Evolutionary conservation across 1,140 invertebrate species (phyloP), one percentile per base, ranked within the genome.

Genomic region (Gonatopus flavifemur): DNA sequence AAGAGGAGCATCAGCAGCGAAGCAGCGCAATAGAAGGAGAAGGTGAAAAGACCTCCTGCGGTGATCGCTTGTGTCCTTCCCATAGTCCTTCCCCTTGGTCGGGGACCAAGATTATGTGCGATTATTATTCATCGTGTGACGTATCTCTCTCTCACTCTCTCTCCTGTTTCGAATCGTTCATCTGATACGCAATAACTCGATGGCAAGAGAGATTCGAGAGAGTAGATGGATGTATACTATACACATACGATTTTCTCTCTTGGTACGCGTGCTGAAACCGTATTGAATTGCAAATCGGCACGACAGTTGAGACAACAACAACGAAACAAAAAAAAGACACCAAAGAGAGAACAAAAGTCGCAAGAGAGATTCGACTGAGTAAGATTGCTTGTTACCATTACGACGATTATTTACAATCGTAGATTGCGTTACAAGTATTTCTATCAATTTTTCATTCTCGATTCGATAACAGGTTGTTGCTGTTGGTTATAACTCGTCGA

Each of bases 91-190:
- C 52, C 37, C 33, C 31, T 19, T 19, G 28, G 41, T 30, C 31
- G 13, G 40, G 39, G 12, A 32, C 28, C 33, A 33, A 33, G 44
- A 35, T 55, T 61, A 71, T 62, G 54, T 54, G 62, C 61, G 68
- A 76, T 74, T 76, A 76, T 76, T 76, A 74, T 76, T 76, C 73
- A 76, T 74, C 71, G 73, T 74, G 59, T 57, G 59, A 55, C 52
- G 10, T 68, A 60, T 61, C 57, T 49, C 52, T 57, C 57, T 37
- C 39, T 63, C 59, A 32, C 55, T 58, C 46, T 40, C 20, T 18
- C 28, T 31, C 32, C 28, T 4, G 36, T 40, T 42, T 46, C 30
- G 24, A 9, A 44, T 6, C 6, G 21, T 15, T 41, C 9, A 33
- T 21, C 39, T 40, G 39, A n/a, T 43, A 24, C 39, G 52, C 12